These are phyloP conservation scores for Folsomia candida DNA, from an alignment of 2,888 invertebrate species.

Conservation along the genomic window DNA sequence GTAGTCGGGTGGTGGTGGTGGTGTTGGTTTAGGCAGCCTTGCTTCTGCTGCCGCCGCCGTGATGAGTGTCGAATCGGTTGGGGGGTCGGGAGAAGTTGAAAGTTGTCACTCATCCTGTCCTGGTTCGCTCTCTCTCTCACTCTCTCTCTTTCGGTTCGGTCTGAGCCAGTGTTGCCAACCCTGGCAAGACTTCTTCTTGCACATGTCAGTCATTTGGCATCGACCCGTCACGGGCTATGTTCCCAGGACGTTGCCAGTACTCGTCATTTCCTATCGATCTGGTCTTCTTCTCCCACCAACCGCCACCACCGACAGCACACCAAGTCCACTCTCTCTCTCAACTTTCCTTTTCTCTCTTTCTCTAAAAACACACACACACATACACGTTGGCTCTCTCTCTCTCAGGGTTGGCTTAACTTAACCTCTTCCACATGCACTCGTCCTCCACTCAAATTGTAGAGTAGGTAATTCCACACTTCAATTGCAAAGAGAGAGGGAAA, in stretches of 20 bases:
- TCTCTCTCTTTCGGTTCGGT: slow-evolving; percentile 7
- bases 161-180: slow-evolving; percentile 43
- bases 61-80: no score
- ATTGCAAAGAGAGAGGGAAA: no score
- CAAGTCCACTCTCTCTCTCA: background rate
- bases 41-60: no score
- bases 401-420: background rate
- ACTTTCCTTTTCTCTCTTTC: background rate
- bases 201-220: slow-evolving; percentile 49
- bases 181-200: slow-evolving; percentile 49
- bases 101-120: slow-evolving; percentile 48
- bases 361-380: background rate
- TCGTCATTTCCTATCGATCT: slow-evolving; percentile 49
- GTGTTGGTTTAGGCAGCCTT: no score
- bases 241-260: slow-evolving; percentile 45
- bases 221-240: slow-evolving; percentile 49
- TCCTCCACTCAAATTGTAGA: no score
- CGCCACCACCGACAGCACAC: background rate
- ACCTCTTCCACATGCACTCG: background rate
- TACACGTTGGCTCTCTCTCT: background rate
- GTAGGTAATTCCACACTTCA: no score
- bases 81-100: slow-evolving; percentile 40
- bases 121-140: slow-evolving; percentile 35
- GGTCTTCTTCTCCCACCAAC: slow-evolving; percentile 8
- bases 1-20: no score